Percentiles rank a stretch among this genome's conserved stretches.
These are phyloP conservation scores for Taxidea taxus DNA, from an alignment of 2,113 vertebrate genomes.

Conservation along the genomic window DNA sequence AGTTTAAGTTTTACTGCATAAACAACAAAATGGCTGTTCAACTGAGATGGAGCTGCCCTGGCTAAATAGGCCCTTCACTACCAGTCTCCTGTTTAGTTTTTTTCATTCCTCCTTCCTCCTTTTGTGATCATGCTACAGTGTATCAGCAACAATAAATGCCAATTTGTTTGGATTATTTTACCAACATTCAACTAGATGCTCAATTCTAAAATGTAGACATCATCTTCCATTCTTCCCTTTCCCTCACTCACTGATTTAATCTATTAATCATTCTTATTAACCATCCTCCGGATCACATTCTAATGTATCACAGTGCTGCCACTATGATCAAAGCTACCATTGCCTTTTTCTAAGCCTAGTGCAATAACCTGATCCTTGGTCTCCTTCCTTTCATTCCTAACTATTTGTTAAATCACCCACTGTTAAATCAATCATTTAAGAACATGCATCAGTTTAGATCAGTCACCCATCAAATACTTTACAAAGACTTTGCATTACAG, in stretches of 20 bases:
- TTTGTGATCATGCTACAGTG: neutral
- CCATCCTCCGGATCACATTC: neutral
- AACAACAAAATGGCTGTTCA: no score
- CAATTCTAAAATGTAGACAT: neutral
- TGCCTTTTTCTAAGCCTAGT: neutral
- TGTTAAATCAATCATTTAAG: neutral
- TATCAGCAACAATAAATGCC: neutral
- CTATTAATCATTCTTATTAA: neutral
- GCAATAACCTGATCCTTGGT: neutral
- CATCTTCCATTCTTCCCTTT: neutral
- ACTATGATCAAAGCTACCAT: neutral
- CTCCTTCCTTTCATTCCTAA: neutral
- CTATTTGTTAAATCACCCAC: neutral
- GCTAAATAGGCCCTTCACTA: no score
- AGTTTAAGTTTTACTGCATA: no score
- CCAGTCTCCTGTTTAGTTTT: neutral
- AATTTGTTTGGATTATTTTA: neutral
- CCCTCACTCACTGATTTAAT: neutral
- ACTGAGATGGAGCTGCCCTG: no score
- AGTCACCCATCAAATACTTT: neutral
- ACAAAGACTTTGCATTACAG: neutral
- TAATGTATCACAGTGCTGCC: neutral
- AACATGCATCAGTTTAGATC: neutral
- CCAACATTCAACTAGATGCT: neutral
- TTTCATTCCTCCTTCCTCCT: neutral